Base-by-base conservation (phyloP, 1,140 invertebrate species). In the Pseudomyrmex sp. region DNA sequence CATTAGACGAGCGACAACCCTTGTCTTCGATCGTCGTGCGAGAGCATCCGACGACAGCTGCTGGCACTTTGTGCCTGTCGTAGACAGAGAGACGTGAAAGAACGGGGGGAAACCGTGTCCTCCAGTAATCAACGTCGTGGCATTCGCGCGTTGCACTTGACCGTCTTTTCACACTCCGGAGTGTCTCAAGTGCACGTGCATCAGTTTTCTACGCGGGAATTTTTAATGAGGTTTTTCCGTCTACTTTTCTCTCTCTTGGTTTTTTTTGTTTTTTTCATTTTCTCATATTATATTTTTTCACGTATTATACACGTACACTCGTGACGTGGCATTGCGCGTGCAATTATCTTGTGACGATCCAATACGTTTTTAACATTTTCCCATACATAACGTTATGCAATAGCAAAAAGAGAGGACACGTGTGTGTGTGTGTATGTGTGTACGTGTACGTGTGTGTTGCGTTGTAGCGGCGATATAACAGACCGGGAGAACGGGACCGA, bases 81-180 rank as follows among this genome's bases (percentile, higher is more conserved):
- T 15, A 26, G 58, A 54, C 61, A 70, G 54, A 48, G 10, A 63
- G 48, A 62, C 9, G 35, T 46, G 3, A 44, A 10, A 59, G 20
- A 56, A 44, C 46, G 26, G 7, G 35, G 50, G 5, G n/a, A n/a
- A 15, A 13, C 50, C 15, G 54, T 12, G 44, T 59, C 72, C 46
- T 26, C 20, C 54, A 20, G 66, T 80, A 80, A 72, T 80, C 76
- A 80, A 72, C 66, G 44, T n/a, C 69, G 26, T 44, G 69, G 26
- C 52, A 72, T 50, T 72, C 44, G 59, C 65, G 54, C 44, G 66
- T 59, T 80, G 46, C 76, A 50, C 69, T 58, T 69, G 76, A 61
- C 72, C 58, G 79, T 87, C 74, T 87, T 85, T 76, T 85, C 62
- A 56, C 66, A 7, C 3, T 66, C 66, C 54, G 72, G 66, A n/a